Conservation (phyloP, 35 echinoderm and acorn worm species). For the Acanthaster planci region DNA sequence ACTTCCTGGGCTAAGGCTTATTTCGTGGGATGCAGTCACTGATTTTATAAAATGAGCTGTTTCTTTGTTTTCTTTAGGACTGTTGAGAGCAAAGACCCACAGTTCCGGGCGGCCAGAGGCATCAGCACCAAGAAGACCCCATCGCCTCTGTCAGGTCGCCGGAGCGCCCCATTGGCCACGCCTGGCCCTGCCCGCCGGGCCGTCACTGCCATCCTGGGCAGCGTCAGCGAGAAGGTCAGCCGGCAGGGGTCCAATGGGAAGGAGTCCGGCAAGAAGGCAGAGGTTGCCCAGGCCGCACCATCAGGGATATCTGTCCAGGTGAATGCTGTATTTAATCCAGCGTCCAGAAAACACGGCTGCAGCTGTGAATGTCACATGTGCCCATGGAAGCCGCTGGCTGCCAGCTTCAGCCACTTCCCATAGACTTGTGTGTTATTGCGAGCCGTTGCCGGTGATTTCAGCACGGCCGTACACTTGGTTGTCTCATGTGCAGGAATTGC, state of each 20-base stretch:
- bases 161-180: neutral
- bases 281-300: neutral
- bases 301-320: neutral
- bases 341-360: too few species aligned
- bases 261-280: neutral
- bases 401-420: too few species aligned
- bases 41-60: too few species aligned
- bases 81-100: neutral
- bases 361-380: too few species aligned
- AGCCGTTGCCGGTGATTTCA: too few species aligned
- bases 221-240: neutral
- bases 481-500: too few species aligned
- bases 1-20: too few species aligned
- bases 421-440: too few species aligned
- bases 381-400: too few species aligned
- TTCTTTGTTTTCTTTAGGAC: conserved; percentile 7
- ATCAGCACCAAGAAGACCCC: neutral
- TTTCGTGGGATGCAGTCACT: too few species aligned
- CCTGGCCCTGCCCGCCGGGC: neutral
- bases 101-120: neutral
- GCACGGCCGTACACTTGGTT: too few species aligned
- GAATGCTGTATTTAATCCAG: too few species aligned
- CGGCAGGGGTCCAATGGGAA: neutral
- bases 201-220: neutral
- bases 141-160: neutral